Base-by-base conservation (phyloP, 2,113 vertebrate species). In the rat (Rattus norvegicus) region DNA sequence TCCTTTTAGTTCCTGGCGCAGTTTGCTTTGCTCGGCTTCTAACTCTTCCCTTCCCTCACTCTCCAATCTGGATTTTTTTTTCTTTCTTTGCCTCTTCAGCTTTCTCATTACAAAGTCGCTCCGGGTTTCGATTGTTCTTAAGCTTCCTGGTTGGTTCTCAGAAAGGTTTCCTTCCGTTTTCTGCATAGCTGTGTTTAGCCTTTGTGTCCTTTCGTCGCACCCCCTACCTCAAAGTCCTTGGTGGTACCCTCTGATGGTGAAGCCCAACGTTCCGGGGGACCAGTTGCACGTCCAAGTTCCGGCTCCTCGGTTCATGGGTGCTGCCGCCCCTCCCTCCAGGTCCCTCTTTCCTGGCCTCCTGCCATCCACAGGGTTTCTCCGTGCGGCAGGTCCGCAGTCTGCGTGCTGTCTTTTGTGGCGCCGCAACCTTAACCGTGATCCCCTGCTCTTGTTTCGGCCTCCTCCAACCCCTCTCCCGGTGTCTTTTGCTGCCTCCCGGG, bases 121-220 rank as follows among this genome's bases (percentile, higher is more conserved):
- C 54, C 79, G 73, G 24, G 65, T 80, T 80, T 89, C 14, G 2
- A 24, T 20, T 59, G 61, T 67, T 47, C 36, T 75, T 43, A 63
- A 76, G 49, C 63, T 61, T 20, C 7, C 69, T 4, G 80, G 26
- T 92, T 77, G 79, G 26, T 92, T 77, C 39, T 76, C 43, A 0
- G 26, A 89, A 91, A 83, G 39, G 26, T 49, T 79, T 73, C 90
- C 90, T 94, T 70, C 83, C 90, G 49, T 94, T 73, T 92, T 94
- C 63, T 11, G 61, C 49, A 56, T 39, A 11, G 90, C 72, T 59
- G 59, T 85, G 14, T 65, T 61, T 30, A 63, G 80, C 39, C 76
- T 94, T 39, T 11, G 88, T 56, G 13, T 72, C 63, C 30, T 22
- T 63, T 39, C n/a, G 6, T 24, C 5, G 47, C 39, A 26, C 8